These are phyloP conservation scores for Caretta caretta DNA, from an alignment of 2,113 vertebrate species.

Conservation along the genomic window DNA sequence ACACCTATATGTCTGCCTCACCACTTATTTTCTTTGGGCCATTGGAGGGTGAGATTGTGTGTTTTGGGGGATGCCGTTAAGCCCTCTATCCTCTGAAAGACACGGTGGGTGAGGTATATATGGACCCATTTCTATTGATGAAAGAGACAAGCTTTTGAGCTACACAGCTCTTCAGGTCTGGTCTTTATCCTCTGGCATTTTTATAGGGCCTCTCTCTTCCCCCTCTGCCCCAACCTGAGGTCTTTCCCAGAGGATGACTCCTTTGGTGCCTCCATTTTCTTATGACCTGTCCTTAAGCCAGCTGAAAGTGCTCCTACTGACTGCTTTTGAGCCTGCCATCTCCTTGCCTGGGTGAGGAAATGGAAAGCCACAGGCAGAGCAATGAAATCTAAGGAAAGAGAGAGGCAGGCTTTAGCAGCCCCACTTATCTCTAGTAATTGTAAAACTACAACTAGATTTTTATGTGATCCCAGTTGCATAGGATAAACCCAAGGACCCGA, in stretches of 20 bases:
- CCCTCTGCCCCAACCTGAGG: neutral
- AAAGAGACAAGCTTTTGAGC: no score
- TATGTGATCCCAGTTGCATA: neutral
- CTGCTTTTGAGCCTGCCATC: neutral
- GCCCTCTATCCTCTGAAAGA: no score
- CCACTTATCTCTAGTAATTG: neutral
- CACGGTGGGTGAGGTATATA: no score
- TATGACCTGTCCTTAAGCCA: neutral
- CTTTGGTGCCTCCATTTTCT: neutral
- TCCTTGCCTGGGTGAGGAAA: neutral
- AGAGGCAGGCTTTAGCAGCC: neutral
- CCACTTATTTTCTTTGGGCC: no score
- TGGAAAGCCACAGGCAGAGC: neutral
- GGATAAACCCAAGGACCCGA: neutral
- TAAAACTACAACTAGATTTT: neutral
- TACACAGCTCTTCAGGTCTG: neutral
- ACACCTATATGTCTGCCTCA: no score
- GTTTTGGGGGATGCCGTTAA: no score
- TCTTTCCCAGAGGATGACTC: neutral
- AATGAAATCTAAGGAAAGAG: neutral
- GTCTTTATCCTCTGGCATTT: neutral
- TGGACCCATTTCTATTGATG: no score
- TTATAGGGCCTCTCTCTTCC: neutral
- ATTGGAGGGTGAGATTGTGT: no score
- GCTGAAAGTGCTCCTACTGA: neutral